Evolutionary conservation across 1,140 invertebrate genomes (phyloP), one percentile per base, ranked within the genome.

Genomic region (Wiebesia pumilae): DNA sequence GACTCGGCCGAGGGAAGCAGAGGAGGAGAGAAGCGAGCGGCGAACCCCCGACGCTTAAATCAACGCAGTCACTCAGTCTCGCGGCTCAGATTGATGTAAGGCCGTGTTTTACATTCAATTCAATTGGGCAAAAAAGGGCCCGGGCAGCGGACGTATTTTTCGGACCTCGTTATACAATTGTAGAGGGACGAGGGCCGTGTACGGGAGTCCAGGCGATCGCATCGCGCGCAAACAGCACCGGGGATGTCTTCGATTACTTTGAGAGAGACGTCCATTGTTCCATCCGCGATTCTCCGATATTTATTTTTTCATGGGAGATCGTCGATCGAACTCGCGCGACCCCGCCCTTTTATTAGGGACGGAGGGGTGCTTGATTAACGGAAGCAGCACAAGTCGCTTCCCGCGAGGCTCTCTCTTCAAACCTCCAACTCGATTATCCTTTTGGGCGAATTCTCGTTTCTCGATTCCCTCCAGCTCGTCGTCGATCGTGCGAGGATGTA

Each of bases 81-180:
- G 91, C 91, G 90, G 91, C 91, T 92, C 90, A 92, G 92, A 93
- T 93, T 93, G 93, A 93, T 93, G 92, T 93, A 93, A 93, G 90
- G 92, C 92, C 92, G 90, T 93, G 93, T 93, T 93, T 93, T 93
- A 93, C 93, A 93, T 93, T 87, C 86, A 87, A 87, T 87, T 87
- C 86, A 87, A 87, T 87, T 87, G 86, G 85, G 75, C 85, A 83
- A 69, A 83, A 82, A 87, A 80, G 38, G 33, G 67, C 65, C 10
- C 38, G 33, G 62, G 43, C 35, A 82, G 24, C 35, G 81, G 30
- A 38, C 67, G 81, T 30, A 84, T 77, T 62, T 38, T 33, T 51
- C 40, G 33, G n/a, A 40, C 62, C 84, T 85, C 84, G 77, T 85
- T 85, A 85, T 85, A 80, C 83, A 85, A 85, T 85, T 69, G 83